Conservation (phyloP, 2,888 invertebrate genomes). For the Poecilobothrus nobilitatus region DNA sequence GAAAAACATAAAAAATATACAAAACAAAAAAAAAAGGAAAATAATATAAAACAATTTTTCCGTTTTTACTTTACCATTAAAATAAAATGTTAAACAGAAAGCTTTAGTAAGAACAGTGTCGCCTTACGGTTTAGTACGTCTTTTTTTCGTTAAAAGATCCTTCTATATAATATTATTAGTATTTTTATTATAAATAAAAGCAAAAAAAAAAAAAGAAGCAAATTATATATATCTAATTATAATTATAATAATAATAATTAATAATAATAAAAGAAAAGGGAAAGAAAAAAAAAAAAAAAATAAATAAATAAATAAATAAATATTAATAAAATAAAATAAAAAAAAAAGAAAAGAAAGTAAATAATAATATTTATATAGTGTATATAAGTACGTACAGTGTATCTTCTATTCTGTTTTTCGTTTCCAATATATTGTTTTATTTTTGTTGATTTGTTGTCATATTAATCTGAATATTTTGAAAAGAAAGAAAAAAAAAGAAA, state of each 20-base stretch:
- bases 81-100: slow-evolving; percentile 16
- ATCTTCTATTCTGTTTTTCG: too few relatives aligned
- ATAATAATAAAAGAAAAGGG: background rate
- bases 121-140: slow-evolving; percentile 46
- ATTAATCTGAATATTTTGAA: too few relatives aligned
- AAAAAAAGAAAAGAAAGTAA: too few relatives aligned
- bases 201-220: slow-evolving; percentile 2
- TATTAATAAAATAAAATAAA: slow-evolving; percentile 13
- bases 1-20: too few relatives aligned
- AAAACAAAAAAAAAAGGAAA: background rate
- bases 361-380: too few relatives aligned
- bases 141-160: slow-evolving; percentile 34
- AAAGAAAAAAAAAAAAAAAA: slow-evolving; percentile 7
- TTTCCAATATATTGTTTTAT: too few relatives aligned
- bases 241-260: too few relatives aligned
- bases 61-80: slow-evolving; percentile 1
- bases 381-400: too few relatives aligned
- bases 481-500: too few relatives aligned
- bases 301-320: slow-evolving; percentile 6
- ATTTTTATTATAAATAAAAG: slow-evolving; percentile 13
- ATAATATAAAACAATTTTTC: slow-evolving; percentile 6
- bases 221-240: too few relatives aligned
- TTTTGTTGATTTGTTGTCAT: too few relatives aligned
- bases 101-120: slow-evolving; percentile 46
- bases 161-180: slow-evolving; percentile 30